Base-by-base conservation (phyloP, 2,888 invertebrate genomes). In the Hydraecia micacea region DNA sequence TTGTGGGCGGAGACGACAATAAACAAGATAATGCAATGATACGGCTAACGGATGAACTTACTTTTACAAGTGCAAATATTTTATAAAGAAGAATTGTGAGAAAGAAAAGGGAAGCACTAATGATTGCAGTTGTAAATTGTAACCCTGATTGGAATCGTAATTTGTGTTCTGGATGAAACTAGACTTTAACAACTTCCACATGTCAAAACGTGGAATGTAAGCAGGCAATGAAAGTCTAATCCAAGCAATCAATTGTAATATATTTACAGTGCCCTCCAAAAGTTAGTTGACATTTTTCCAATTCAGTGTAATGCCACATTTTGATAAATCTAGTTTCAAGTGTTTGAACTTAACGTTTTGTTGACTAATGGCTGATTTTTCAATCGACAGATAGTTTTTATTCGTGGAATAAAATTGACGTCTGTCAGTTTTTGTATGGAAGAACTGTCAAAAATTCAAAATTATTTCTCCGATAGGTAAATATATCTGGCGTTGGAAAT, bases 21-120 rank as follows among this genome's bases (percentile, higher is more conserved):
- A 94, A 94, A 94, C 92, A 92, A 91, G 91, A 93, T 92, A 91
- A 89, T 87, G 87, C 87, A 80, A 81, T 81, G 85, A 83, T 87
- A 85, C 60, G 11, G 75, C 84, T 76, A 78, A 88, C 77, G 77
- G 84, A 88, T 81, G 86, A 83, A 75, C 86, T 79, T 75, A 84
- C 76, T 81, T 86, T 81, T 80, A 73, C 63, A 86, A 80, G 75
- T 52, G 75, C 63, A 66, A 77, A 74, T 80, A 32, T 74, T 80
- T 79, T 73, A 49, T 60, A 65, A 25, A 32, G 36, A 76, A 42
- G 72, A 62, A 75, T 52, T 72, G 62, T 77, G 65, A 32, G 18
- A 60, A 42, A 60, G 60, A 85, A 75, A 73, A 25, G 71, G 55
- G 65, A 67, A 67, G 80, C 70, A 32, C 9, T 73, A 65, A 49